Conservation (phyloP, 2,888 invertebrate genomes). For the Hypomecis punctinalis region DNA sequence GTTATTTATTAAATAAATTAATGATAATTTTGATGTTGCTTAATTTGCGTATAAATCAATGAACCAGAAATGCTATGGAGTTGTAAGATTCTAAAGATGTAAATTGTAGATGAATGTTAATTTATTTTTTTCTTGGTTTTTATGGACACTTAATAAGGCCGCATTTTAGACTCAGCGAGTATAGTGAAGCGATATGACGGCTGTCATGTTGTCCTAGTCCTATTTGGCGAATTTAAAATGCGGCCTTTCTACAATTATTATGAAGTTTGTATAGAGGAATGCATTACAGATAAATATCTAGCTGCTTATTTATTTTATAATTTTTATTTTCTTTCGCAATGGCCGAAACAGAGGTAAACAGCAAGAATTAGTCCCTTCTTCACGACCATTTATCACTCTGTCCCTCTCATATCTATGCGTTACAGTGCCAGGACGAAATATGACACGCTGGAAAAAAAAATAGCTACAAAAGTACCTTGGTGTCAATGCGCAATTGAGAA, state of each 20-base stretch:
- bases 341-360: constrained; percentile 81
- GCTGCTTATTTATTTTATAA: constrained; percentile 59
- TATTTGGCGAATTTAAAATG: not conserved
- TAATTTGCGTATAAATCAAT: too few relatives aligned
- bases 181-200: too few relatives aligned
- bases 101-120: too few relatives aligned
- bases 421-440: constrained; percentile 16
- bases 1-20: not conserved
- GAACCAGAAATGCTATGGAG: too few relatives aligned
- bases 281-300: constrained; percentile 38
- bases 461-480: not conserved
- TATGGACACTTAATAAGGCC: constrained; percentile 15
- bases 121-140: constrained; percentile 12
- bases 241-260: constrained; percentile 9
- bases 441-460: not conserved
- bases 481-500: not conserved
- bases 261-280: constrained; percentile 38
- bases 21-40: not conserved
- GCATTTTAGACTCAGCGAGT: not conserved
- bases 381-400: constrained; percentile 63
- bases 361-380: constrained; percentile 53
- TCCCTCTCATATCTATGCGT: constrained; percentile 46
- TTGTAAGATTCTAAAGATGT: too few relatives aligned
- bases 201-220: not conserved
- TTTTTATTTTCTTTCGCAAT: constrained; percentile 71